Percentiles rank a stretch among this genome's conserved stretches.
Conservation (phyloP, 2,888 invertebrate species). For the Syrista parreyssii region DNA sequence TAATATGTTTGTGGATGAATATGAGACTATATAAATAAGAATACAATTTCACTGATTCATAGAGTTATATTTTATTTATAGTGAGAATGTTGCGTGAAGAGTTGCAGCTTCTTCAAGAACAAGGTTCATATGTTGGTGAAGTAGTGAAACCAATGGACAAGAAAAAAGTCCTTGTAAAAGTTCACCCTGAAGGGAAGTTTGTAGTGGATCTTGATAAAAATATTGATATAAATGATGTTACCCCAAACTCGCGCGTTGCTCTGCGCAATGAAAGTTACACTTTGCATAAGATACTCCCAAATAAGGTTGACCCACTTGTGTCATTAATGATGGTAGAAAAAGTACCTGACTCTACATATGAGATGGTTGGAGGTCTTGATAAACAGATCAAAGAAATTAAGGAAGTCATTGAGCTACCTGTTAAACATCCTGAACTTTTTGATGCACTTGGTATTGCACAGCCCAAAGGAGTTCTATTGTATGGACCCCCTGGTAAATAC, state of each 20-base stretch:
- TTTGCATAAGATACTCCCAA: conserved; percentile 97
- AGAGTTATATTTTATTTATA: conserved; percentile 58
- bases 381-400: conserved; percentile 99
- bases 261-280: conserved; percentile 98
- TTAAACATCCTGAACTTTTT: conserved; percentile 99
- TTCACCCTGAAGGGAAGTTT: conserved; percentile 99
- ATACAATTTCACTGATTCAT: neutral
- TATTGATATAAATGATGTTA: conserved; percentile 97
- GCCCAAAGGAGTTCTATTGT: conserved; percentile 96
- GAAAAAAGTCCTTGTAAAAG: conserved; percentile 98
- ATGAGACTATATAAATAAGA: neutral
- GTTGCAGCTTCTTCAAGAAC: conserved; percentile 94
- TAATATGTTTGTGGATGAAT: neutral
- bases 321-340: conserved; percentile 99
- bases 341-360: conserved; percentile 99
- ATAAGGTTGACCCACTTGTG: conserved; percentile 98
- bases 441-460: conserved; percentile 99
- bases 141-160: conserved; percentile 99
- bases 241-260: conserved; percentile 97
- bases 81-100: conserved; percentile 98
- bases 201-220: conserved; percentile 99
- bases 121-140: conserved; percentile 99
- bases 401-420: conserved; percentile 98
- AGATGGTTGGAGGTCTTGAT: conserved; percentile 99
- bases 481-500: conserved; percentile 94